Evolutionary conservation across 92 coral and sea anemone species (phyloP), one percentile per base, ranked within the genome.

Genomic region (Ricordea florida): DNA sequence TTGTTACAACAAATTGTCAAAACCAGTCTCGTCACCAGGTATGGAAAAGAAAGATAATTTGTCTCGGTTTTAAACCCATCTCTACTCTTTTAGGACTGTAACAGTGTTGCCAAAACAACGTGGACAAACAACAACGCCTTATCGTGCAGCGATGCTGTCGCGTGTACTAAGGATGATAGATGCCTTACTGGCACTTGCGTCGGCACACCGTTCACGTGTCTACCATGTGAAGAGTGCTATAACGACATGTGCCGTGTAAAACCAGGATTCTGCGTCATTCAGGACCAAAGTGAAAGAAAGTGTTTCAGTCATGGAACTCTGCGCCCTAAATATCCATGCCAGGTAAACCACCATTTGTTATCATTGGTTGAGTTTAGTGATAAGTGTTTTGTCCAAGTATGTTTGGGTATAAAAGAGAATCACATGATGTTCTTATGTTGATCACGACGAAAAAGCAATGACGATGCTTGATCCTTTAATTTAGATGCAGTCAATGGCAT

Each of bases 271-370:
- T 91, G 97, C 45, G 45, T 56, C 1, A 87, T 91, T 28, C 13
- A 8, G 1, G 84, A 28, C 15, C 43, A 57, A 4, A 84, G 87
- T 1, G 58, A 8, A 7, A 63, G 59, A 43, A 82, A 49, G 8
- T 93, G 98, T 29, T 89, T 78, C 43, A 33, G 29, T 22, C 72
- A 83, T 38, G 73, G 86, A 11, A 37, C 40, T 21, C 18, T 85
- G 9, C 46, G 96, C 31, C 92, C 88, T n/a, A 79, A 82, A 50
- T 52, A 83, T 63, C 88, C 92, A 4, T 93, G 98, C 45, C 98
- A 93, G 92, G 98, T 93, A 47, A 25, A n/a, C n/a, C n/a, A n/a
- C n/a, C n/a, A n/a, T n/a, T n/a, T n/a, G n/a, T n/a, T n/a, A n/a
- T n/a, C n/a, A n/a, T n/a, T n/a, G n/a, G n/a, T n/a, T n/a, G n/a